Base-by-base conservation (phyloP, 2,113 vertebrate species). In the Xerus inauris region DNA sequence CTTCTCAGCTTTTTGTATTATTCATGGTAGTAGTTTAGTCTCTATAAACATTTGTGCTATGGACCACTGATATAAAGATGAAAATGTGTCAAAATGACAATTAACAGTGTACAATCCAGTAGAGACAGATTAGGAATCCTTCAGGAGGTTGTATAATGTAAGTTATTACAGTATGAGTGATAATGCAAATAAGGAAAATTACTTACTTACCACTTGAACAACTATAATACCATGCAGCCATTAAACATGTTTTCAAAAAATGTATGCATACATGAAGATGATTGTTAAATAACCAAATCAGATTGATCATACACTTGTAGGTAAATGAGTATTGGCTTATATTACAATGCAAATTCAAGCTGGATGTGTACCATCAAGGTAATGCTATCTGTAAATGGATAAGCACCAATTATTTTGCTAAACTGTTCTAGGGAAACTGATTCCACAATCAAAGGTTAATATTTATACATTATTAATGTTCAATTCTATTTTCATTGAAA, bases 201-300 rank as follows among this genome's bases (percentile, higher is more conserved):
- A 94, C 5, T 40, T 49, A 96, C 40, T 89, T 87, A 95, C 91
- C 71, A 84, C 38, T 91, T 93, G 47, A 96, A 84, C 40, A 96
- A 92, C 73, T 89, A 87, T 38, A 96, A 45, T 24, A 96, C 87
- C 93, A 89, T 93, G 49, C 30, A 96, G 62, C 76, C 89, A 94
- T 94, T 97, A 93, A 86, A 80, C 64, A 76, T 49, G 26, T 88
- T 91, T 93, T 94, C 12, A 54, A 91, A 95, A 95, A 93, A 59
- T 35, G 45, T 57, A 79, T 95, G 81, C 59, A 96, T 87, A 96
- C 79, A 71, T 95, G 89, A 94, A 95, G 80, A 89, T 85, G 35
- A 95, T 87, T 95, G 45, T 89, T 96, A 84, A 94, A 76, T 71
- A 92, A 95, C 54, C 88, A 95, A 95, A 82, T 89, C 80, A 96